Evolutionary conservation across 2,113 vertebrate species (phyloP), one percentile per base, ranked within the genome.

Genomic region (Plecotus auritus): DNA sequence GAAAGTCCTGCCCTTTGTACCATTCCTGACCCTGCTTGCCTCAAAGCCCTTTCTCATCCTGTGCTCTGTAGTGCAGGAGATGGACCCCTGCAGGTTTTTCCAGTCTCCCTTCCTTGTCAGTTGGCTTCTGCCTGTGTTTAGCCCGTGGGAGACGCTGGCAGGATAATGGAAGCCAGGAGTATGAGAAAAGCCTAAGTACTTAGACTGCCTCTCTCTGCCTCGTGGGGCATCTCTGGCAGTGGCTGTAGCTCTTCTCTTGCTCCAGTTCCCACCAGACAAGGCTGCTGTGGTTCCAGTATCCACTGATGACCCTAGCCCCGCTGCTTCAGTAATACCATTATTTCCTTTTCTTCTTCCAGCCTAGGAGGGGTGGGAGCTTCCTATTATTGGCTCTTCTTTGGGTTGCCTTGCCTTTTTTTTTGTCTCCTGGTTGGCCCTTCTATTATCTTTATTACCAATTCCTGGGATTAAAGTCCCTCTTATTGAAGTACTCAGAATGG

Each of bases 371-470:
- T 42, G 9, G 59, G 35, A 20, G 40, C 47, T 88, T 76, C 59
- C 47, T 74, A 0, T 67, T 82, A 66, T 20, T 95, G 37, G 9
- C 76, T 51, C 5, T 22, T 61, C 30, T 64, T 56, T 51, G 51
- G 61, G 26, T 42, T 54, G 16, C 26, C 45, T 56, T 86, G 69
- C 26, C 13, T 61, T 61, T 59, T 23, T 59, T 95, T 94, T 87
- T 90, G 28, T 92, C 32, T 91, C n/a, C 92, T 69, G 42, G 9
- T 87, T 88, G 35, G 14, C 70, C 66, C 51, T 82, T 83, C 30
- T 42, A n/a, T 92, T 54, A 67, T n/a, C 20, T 95, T 37, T 90
- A 67, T 88, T 92, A 72, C 64, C 30, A 87, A 56, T 76, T 87
- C 49, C 32, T 95, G 47, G 10, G 88, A 51, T 88, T 90, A 87